These are phyloP conservation scores for Craniophora ligustri DNA, from an alignment of 2,888 invertebrate genomes.

Conservation along the genomic window DNA sequence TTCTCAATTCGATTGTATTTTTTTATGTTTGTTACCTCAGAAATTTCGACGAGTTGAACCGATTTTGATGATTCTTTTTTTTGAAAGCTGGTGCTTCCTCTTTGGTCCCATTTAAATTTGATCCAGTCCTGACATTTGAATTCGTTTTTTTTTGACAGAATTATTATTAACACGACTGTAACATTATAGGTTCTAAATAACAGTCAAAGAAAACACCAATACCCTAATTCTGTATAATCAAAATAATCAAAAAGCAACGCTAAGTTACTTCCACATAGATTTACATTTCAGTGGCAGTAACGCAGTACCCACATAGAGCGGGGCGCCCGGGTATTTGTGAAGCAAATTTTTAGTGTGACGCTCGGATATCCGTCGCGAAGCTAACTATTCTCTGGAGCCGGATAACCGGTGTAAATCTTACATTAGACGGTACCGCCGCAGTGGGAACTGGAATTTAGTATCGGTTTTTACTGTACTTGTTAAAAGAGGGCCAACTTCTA, in stretches of 20 bases:
- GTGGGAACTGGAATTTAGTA: slow-evolving; percentile 34
- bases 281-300: slow-evolving; percentile 14
- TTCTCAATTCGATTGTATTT: too few species aligned
- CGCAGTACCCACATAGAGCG: slow-evolving; percentile 27
- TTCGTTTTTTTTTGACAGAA: background rate
- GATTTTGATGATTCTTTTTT: too few species aligned
- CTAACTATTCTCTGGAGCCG: slow-evolving; percentile 75
- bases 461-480: too few species aligned
- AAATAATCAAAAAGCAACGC: slow-evolving; percentile 5
- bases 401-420: slow-evolving; percentile 86
- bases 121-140: too few species aligned
- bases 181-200: too few species aligned
- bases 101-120: too few species aligned
- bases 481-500: too few species aligned
- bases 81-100: too few species aligned
- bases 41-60: too few species aligned
- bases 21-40: too few species aligned
- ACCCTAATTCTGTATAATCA: background rate
- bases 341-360: slow-evolving; percentile 79
- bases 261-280: slow-evolving; percentile 32
- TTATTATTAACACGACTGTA: too few species aligned
- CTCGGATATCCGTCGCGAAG: slow-evolving; percentile 76
- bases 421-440: slow-evolving; percentile 74
- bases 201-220: too few species aligned
- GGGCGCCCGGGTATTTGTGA: slow-evolving; percentile 66